Conservation (phyloP, 2,888 invertebrate genomes). For the Protodeltote pygarga region DNA sequence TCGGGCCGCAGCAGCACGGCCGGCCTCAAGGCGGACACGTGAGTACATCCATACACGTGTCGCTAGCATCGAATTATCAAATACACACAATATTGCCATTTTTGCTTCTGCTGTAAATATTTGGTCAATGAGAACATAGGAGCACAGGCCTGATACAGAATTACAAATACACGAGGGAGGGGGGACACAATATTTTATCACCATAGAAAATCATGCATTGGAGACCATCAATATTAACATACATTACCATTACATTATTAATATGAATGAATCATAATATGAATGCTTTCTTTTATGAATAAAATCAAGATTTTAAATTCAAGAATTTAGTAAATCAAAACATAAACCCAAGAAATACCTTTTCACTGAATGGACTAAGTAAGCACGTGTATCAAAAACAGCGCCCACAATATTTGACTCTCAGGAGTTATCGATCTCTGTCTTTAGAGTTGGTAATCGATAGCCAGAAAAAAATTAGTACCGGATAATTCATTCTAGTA, state of each 20-base stretch:
- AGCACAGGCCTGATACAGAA: background rate
- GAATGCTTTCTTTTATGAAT: no score
- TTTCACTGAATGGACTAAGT: no score
- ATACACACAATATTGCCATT: background rate
- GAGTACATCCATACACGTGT: conserved; percentile 51
- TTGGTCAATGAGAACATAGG: background rate
- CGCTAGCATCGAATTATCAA: background rate
- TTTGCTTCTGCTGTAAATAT: conserved; percentile 30
- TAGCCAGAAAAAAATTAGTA: no score
- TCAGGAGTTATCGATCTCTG: no score
- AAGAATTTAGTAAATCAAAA: no score
- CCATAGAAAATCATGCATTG: background rate
- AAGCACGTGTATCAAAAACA: no score
- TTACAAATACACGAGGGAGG: background rate
- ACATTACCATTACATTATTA: conserved; percentile 12
- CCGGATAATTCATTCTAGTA: no score
- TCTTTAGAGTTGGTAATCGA: no score
- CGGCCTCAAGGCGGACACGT: conserved; percentile 88
- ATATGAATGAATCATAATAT: background rate
- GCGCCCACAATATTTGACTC: no score
- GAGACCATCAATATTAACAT: conserved; percentile 5
- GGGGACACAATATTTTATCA: background rate
- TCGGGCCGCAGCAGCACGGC: conserved; percentile 94
- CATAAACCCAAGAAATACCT: no score
- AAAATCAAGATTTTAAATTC: conserved; percentile 2